phyloP scores from a whole-genome alignment of 1,140 invertebrate species.

The Lycorma delicatula region DNA sequence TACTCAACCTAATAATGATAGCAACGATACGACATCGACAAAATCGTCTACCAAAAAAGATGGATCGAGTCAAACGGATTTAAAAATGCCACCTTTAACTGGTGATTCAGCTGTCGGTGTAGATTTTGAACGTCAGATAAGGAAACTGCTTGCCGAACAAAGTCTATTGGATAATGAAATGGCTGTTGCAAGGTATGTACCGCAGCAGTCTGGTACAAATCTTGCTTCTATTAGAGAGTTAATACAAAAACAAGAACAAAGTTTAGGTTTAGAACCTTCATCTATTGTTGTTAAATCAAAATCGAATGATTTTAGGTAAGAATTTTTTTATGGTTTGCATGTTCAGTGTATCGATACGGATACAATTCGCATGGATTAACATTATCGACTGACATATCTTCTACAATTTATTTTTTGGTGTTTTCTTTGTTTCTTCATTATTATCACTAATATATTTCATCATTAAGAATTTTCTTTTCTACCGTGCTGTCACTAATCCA shows the following conservation, averaged over 20 bases:
- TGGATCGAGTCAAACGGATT: slow-evolving; percentile 52
- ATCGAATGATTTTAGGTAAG: no score
- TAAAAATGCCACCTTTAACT: slow-evolving; percentile 16
- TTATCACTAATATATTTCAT: no score
- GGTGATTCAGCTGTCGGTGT: slow-evolving; percentile 10
- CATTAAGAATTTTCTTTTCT: no score
- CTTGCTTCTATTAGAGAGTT: slow-evolving; percentile 20
- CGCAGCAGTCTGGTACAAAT: background rate
- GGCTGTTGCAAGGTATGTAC: slow-evolving; percentile 19
- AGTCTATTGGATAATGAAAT: slow-evolving; percentile 43
- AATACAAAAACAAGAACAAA: slow-evolving; percentile 21
- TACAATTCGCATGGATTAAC: no score
- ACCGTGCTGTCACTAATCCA: no score
- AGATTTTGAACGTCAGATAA: slow-evolving; percentile 43
- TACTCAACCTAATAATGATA: no score
- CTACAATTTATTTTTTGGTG: no score
- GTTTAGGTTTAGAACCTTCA: slow-evolving; percentile 14
- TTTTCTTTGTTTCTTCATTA: no score
- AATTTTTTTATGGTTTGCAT: no score
- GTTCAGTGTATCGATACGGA: no score
- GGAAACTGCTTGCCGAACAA: slow-evolving; percentile 61
- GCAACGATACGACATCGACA: slow-evolving; percentile 37
- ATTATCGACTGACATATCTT: no score
- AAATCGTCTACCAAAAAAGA: slow-evolving; percentile 45
- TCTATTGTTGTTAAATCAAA: no score